Base-by-base conservation (phyloP, 2,113 vertebrate species). In the Aspidoscelis tigris region DNA sequence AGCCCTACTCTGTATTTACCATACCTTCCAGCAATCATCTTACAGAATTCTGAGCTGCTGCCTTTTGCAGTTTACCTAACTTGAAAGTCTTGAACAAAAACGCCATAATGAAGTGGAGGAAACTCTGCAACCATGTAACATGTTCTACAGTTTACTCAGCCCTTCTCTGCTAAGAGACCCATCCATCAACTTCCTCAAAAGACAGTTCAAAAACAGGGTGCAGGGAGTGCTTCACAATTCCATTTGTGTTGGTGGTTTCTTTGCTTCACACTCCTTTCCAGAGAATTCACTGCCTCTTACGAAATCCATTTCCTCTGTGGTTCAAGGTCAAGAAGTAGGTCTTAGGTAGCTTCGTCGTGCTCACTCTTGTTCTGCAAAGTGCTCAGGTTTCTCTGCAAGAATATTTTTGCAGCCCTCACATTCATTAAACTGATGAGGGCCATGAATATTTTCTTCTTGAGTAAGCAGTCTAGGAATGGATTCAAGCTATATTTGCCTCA, bases 361-460 rank as follows among this genome's bases (percentile, higher is more conserved):
- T 70, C 1, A 1, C 0, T 81, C 75, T 76, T 78, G 16, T 80
- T 77, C 72, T 11, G 22, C 0, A 7, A 78, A 43, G 76, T 24
- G 1, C 14, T 66, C 3, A 0, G 64, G 73, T 65, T 1, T 66
- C 81, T 78, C 80, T n/a, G 53, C 0, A 44, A 44, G 65, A 72
- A 39, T 4, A 21, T 78, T 84, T 66, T 78, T 41, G 20, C 26
- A 78, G 20, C 43, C 64, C 70, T 43, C 43, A 64, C 41, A 24
- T 16, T 73, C 55, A 10, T 22, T 33, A 18, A 61, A 44, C 9
- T 72, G 68, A 77, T 4, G 7, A 71, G 82, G 55, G n/a, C 39
- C 33, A 44, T 61, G 64, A 24, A 83, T 89, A 21, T 90, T 84
- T 91, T 87, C 85, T 87, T 83, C 78, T 84, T 79, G 77, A 87